These are phyloP conservation scores for Mesopsocus fuscifrons DNA, from an alignment of 2,888 invertebrate species.

Conservation along the genomic window DNA sequence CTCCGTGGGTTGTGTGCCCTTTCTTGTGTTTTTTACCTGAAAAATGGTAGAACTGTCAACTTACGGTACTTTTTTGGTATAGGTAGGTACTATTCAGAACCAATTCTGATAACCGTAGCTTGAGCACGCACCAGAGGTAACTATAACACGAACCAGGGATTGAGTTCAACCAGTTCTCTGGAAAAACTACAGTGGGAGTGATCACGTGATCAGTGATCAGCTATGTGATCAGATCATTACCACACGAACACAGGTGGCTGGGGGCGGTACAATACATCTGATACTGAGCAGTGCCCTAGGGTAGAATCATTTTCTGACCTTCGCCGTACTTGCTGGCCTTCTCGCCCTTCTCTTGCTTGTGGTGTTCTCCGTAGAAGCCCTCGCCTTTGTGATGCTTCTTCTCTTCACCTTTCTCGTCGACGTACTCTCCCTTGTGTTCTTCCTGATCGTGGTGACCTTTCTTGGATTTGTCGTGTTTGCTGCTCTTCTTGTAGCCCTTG, in stretches of 20 bases:
- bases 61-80: conserved; percentile 3
- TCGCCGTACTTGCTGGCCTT: conserved; percentile 29
- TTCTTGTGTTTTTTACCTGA: conserved; percentile 48
- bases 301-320: no score
- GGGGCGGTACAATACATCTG: no score
- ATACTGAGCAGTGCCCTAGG: no score
- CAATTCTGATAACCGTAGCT: no score
- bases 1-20: conserved; percentile 55
- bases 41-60: conserved; percentile 31
- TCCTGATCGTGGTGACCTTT: conserved; percentile 51
- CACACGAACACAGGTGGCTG: no score
- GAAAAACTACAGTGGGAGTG: no score
- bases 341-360: conserved; percentile 46
- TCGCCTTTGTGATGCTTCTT: conserved; percentile 40
- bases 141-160: no score
- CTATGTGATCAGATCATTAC: no score
- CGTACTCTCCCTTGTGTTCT: conserved; percentile 39
- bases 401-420: conserved; percentile 40
- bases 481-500: conserved; percentile 42
- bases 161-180: no score
- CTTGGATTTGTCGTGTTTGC: conserved; percentile 39
- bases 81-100: conserved; percentile 11
- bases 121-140: no score
- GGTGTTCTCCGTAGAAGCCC: conserved; percentile 42
- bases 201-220: no score